A percentile compares a stretch with the other conserved stretches of the same genome.
These are phyloP conservation scores for Ascidia mentula DNA, from an alignment of 23 tunicate genomes.

Conservation along the genomic window DNA sequence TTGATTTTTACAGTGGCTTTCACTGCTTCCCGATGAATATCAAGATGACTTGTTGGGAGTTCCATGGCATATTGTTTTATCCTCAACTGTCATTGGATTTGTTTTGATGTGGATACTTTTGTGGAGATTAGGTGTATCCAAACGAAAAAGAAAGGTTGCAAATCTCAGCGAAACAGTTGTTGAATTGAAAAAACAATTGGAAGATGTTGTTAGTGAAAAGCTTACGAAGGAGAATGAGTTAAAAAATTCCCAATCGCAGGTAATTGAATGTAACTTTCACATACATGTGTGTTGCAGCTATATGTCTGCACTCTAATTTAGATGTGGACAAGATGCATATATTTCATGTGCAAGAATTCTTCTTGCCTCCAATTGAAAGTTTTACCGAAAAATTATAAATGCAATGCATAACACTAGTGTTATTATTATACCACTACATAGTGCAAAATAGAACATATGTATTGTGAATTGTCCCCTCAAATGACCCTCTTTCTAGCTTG, in stretches of 20 bases:
- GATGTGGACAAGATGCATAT: background rate
- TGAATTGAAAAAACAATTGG: conserved; percentile 51
- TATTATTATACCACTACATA: too few species aligned
- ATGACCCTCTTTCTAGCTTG: background rate
- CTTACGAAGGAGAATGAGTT: conserved; percentile 52
- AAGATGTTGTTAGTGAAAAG: conserved; percentile 41
- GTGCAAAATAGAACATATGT: background rate
- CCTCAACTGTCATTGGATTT: conserved; percentile 39
- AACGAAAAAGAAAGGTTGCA: conserved; percentile 22
- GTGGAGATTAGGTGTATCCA: conserved; percentile 44
- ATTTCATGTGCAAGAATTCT: too few species aligned
- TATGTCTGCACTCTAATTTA: background rate
- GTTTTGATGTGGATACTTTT: conserved; percentile 43
- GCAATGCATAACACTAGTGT: too few species aligned
- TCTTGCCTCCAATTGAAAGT: too few species aligned
- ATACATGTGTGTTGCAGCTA: background rate
- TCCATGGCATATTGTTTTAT: conserved; percentile 43
- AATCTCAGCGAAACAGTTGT: background rate
- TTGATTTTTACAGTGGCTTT: conserved; percentile 56
- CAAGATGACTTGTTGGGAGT: conserved; percentile 69
- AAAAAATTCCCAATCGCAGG: conserved; percentile 43
- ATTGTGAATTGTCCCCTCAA: background rate
- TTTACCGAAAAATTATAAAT: too few species aligned
- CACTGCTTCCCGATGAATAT: conserved; percentile 78
- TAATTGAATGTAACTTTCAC: background rate